Evolutionary conservation across 2,888 invertebrate species (phyloP).

Genomic region (Chymomyza fuscimana): DNA sequence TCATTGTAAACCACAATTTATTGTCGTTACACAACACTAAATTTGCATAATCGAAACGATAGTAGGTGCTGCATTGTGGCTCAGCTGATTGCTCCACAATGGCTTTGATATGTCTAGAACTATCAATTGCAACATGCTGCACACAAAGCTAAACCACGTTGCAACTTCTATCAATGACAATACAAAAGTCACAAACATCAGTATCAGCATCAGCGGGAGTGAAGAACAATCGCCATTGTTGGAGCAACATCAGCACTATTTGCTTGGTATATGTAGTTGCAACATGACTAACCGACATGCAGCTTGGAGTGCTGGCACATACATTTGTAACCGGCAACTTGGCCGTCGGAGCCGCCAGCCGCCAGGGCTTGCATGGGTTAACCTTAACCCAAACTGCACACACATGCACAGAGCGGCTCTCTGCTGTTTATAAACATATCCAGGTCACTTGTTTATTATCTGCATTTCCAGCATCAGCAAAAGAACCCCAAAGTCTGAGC

Average conservation of each 20-base stretch:
- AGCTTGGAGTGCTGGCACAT: slow-evolving; percentile 15
- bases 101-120: neutral
- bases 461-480: slow-evolving; percentile 16
- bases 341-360: neutral
- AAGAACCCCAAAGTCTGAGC: neutral
- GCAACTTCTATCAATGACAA: neutral
- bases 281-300: slow-evolving; percentile 22
- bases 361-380: slow-evolving; percentile 5
- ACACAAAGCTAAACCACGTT: slow-evolving; percentile 17
- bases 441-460: slow-evolving; percentile 47
- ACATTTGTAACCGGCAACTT: slow-evolving; percentile 13
- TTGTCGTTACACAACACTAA: neutral
- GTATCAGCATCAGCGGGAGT: neutral
- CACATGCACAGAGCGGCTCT: slow-evolving; percentile 19
- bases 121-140: slow-evolving; percentile 18
- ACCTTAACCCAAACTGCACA: slow-evolving; percentile 54
- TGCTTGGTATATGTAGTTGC: slow-evolving; percentile 5
- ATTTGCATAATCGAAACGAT: neutral
- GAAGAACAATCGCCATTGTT: slow-evolving; percentile 16
- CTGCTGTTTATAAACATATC: slow-evolving; percentile 33
- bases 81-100: neutral
- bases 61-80: neutral
- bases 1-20: neutral
- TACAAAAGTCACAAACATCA: neutral
- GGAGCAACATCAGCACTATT: slow-evolving; percentile 30